Base-by-base conservation (phyloP, 2,888 invertebrate genomes). In the Acanthosoma haemorrhoidale region DNA sequence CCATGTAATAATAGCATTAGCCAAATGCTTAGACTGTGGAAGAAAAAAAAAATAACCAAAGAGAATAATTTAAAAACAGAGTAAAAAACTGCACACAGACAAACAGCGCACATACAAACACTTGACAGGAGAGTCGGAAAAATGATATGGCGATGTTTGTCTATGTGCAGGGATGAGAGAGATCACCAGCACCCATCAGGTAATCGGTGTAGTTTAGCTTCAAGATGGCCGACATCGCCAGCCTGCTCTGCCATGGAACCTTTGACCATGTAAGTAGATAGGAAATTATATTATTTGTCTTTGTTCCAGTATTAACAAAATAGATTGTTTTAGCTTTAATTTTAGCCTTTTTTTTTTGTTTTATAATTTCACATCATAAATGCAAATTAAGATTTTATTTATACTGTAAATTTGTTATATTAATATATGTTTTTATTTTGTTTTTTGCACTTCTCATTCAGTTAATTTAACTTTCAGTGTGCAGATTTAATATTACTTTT, bases 161-260 rank as follows among this genome's bases (percentile, higher is more conserved):
- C 81, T 81, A 81, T 81, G 81, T 81, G 81, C 81, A 81, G 81
- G 81, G 80, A 67, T 41, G 60, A 79, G 79, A 80, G 78, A 21
- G 36, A 0, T 4, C 11, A 16, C 4, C 13, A 4, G 1, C 3
- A 13, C 4, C 4, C 41, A 4, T 41, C 39, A 64, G 41, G 64
- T 64, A 64, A 15, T 21, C 29, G 8, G 29, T 58, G 38, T 64
- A 64, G 64, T 64, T 41, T 61, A 38, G 31, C 31, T 21, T 11
- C 57, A 57, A 11, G 36, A 36, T 9, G 34, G 32, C 34, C 15
- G 9, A 8, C 32, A 2, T 3, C 32, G 6, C 5, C 59, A 31
- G n/a, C n/a, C n/a, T n/a, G n/a, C n/a, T n/a, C n/a, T n/a, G n/a
- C n/a, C n/a, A n/a, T n/a, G n/a, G n/a, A n/a, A n/a, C n/a, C n/a